phyloP scores from a whole-genome alignment of 2,797 vertebrate species.

The Phylloscopus collybita region DNA sequence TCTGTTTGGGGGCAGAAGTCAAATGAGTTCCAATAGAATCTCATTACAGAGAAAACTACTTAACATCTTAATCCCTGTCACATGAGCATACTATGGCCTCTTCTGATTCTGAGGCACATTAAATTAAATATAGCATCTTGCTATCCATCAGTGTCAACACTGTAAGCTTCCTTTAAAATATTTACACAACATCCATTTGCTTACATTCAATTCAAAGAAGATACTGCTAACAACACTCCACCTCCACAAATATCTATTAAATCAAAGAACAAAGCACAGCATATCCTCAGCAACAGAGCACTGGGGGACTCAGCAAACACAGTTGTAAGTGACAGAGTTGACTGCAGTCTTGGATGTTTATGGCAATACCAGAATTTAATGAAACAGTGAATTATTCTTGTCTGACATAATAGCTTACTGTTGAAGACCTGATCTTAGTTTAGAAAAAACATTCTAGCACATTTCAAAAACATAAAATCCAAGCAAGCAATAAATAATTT shows the following conservation, averaged over 20 bases:
- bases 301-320: fast-evolving
- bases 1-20: background rate
- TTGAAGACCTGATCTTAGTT: background rate
- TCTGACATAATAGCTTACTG: background rate
- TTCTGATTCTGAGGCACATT: background rate
- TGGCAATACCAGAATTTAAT: background rate
- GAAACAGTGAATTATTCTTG: background rate
- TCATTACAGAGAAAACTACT: background rate
- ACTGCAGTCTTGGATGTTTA: background rate
- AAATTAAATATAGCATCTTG: background rate
- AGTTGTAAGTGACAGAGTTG: fast-evolving
- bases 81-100: background rate
- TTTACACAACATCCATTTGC: background rate
- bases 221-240: background rate
- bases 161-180: background rate
- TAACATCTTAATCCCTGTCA: background rate
- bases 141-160: fast-evolving
- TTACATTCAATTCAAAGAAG: background rate
- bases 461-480: background rate
- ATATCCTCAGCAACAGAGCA: fast-evolving
- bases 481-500: background rate
- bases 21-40: background rate
- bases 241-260: background rate
- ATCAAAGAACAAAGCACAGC: background rate
- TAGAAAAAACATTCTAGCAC: background rate